Conservation (phyloP, 1,140 invertebrate genomes). For the Halyomorpha halys region DNA sequence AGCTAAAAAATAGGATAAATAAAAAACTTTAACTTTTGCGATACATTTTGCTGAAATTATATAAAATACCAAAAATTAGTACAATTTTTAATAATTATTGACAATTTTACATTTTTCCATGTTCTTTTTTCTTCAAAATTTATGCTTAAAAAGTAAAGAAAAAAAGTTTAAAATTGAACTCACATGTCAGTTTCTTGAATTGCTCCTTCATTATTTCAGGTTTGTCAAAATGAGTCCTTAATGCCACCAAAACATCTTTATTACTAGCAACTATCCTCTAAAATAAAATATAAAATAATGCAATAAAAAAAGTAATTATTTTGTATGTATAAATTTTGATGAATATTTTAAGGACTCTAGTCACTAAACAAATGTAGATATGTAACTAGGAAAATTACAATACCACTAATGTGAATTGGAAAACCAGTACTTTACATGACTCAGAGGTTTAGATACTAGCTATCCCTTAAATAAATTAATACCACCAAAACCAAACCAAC, state of each 20-base stretch:
- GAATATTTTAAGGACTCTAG: not conserved
- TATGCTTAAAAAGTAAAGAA: no score
- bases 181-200: constrained; percentile 72
- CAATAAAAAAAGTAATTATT: not conserved
- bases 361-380: not conserved
- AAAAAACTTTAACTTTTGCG: not conserved
- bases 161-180: constrained; percentile 33
- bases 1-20: constrained; percentile 39
- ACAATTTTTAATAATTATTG: not conserved
- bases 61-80: not conserved
- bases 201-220: constrained; percentile 97
- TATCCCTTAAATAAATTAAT: no score
- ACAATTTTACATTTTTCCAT: no score
- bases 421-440: no score
- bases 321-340: constrained; percentile 8
- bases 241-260: constrained; percentile 77
- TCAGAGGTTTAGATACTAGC: no score
- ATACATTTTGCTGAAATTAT: not conserved
- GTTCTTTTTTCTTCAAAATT: no score
- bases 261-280: constrained; percentile 81
- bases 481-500: no score
- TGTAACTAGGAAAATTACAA: no score
- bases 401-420: no score
- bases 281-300: constrained; percentile 26
- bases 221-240: constrained; percentile 95